Percentiles rank a stretch among this genome's conserved stretches.
These are phyloP conservation scores for Actinemys pallida DNA, from an alignment of 2,113 vertebrate species.

Conservation along the genomic window DNA sequence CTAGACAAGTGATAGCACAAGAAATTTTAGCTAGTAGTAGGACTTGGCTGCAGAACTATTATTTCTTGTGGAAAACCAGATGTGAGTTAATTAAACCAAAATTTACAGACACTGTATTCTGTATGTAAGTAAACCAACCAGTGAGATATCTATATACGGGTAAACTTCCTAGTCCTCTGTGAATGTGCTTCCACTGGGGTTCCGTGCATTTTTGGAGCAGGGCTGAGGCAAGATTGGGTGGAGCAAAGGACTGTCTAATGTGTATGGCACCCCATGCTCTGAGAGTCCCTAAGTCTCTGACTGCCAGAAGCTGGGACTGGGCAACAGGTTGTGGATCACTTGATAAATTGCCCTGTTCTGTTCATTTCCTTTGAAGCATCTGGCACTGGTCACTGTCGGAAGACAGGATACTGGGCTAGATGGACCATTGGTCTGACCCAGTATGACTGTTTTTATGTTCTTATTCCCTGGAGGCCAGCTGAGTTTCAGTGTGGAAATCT, in stretches of 20 bases:
- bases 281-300: background rate
- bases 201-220: background rate
- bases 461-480: background rate
- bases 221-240: background rate
- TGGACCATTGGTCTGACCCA: background rate
- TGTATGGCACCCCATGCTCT: background rate
- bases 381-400: background rate
- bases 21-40: slow-evolving; percentile 19
- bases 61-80: slow-evolving; percentile 56
- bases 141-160: background rate
- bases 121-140: slow-evolving; percentile 9
- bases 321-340: background rate
- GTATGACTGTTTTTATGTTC: fast-evolving
- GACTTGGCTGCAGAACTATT: slow-evolving; percentile 4
- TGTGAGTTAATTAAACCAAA: slow-evolving; percentile 56
- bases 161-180: background rate
- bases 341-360: background rate
- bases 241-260: background rate
- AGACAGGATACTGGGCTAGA: background rate
- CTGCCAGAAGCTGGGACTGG: background rate
- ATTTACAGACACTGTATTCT: background rate
- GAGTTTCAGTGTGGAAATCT: fast-evolving
- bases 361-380: background rate
- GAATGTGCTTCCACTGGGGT: background rate
- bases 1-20: slow-evolving; percentile 18